Conservation (phyloP, 1,140 invertebrate genomes). For the Trichoplusia ni region DNA sequence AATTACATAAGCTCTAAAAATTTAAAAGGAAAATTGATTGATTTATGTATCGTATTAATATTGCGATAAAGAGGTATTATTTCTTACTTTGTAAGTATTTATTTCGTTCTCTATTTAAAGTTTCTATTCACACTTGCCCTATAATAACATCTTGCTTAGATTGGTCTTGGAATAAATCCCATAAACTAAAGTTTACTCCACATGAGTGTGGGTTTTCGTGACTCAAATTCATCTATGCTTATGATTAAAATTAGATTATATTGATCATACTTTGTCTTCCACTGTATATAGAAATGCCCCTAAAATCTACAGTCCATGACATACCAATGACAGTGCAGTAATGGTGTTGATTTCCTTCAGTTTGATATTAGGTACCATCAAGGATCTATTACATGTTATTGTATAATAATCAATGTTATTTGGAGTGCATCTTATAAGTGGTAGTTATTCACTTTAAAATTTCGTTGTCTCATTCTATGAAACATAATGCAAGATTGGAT, state of each 20-base stretch:
- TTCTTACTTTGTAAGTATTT: not conserved
- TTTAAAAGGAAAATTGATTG: slow-evolving; percentile 30
- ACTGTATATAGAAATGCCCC: not conserved
- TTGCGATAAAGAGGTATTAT: slow-evolving; percentile 13
- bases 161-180: not conserved
- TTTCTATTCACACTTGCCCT: not conserved
- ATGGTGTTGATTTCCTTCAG: too few relatives aligned
- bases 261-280: not conserved
- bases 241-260: slow-evolving; percentile 2
- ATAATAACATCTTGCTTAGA: not conserved
- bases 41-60: slow-evolving; percentile 25
- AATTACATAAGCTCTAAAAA: slow-evolving; percentile 30
- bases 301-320: not conserved
- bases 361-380: too few relatives aligned
- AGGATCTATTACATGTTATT: too few relatives aligned
- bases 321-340: not conserved
- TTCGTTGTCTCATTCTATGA: too few relatives aligned
- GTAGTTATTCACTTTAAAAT: too few relatives aligned
- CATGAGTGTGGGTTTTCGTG: slow-evolving; percentile 6
- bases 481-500: too few relatives aligned
- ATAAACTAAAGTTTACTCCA: not conserved
- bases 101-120: not conserved
- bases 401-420: too few relatives aligned
- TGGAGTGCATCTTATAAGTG: too few relatives aligned
- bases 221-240: slow-evolving; percentile 7